Base-by-base conservation (phyloP, 53 echinoderm and acorn worm genomes). In the Echinometra lucunter region DNA sequence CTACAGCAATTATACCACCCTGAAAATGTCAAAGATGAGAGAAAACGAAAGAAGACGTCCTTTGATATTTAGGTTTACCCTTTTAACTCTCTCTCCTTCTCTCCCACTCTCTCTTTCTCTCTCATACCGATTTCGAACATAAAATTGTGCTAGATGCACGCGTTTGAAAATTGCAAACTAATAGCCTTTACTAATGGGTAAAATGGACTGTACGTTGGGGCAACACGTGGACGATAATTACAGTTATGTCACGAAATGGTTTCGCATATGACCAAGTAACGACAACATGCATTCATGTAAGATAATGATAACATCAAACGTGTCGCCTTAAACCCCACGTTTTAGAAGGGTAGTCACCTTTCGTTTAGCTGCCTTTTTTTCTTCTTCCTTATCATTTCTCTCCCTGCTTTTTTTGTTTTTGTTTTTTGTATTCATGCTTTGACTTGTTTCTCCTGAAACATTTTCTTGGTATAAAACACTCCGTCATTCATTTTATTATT, bases 1-100 rank as follows among this genome's bases (percentile, higher is more conserved):
- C 75, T 78, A 57, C 80, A 91, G 66, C 89, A 89, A 89, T 89
- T 89, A 89, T 40, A 89, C 60, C 89, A 89, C 58, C 89, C 37
- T 60, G 16, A 58, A 89, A 89, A 89, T 89, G 89, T 89, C 60
- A 89, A 10, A 85, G 85, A 47, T 85, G 45, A 47, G 13, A 63
- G 85, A 45, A 17, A 85, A 85, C 25, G 38, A 45, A 49, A 49
- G 49, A 37, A 58, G 89, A 45, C 45, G 18, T 49, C 9, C 85
- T 85, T 25, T 53, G 85, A 85, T 85, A 85, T 85, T 85, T 85
- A 85, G 28, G 85, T 85, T 81, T 49, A 85, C 45, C 53, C 47
- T 85, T 56, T 89, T 35, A 60, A 37, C 89, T 35, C 60, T 37
- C 42, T 28, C 89, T 66, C 69, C 47, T 66, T 23, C 45, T 69